Conservation (phyloP, 2,113 vertebrate genomes). For the Amblyopsis rosae region DNA sequence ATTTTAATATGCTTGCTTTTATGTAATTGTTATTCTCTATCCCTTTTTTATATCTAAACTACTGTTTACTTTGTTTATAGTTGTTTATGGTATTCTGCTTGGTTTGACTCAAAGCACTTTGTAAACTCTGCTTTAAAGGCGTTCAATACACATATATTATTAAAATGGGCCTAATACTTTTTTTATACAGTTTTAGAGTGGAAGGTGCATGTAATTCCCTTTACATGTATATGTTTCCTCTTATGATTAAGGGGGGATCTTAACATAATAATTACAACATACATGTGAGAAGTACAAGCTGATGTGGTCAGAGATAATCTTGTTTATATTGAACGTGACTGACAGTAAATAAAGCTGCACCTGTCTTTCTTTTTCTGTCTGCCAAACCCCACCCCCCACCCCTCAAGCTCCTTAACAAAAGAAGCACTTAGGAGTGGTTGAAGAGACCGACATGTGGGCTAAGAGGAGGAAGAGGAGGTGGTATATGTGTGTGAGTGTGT, state of each 20-base stretch:
- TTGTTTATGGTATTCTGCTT: too few relatives aligned
- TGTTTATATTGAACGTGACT: too few relatives aligned
- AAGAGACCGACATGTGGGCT: background rate
- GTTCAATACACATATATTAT: too few relatives aligned
- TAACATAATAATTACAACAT: constrained; percentile 15
- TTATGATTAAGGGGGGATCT: constrained; percentile 11
- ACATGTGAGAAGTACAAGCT: too few relatives aligned
- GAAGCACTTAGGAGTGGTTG: constrained; percentile 22
- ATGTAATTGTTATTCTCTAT: too few relatives aligned
- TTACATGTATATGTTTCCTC: constrained; percentile 12
- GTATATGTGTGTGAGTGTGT: background rate
- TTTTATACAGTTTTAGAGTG: constrained; percentile 8
- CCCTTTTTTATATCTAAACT: too few relatives aligned
- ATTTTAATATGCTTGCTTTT: too few relatives aligned
- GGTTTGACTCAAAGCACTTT: too few relatives aligned
- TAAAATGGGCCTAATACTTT: background rate
- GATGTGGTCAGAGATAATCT: too few relatives aligned
- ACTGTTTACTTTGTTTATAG: too few relatives aligned
- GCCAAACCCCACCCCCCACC: background rate
- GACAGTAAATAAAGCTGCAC: too few relatives aligned
- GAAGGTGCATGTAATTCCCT: constrained; percentile 25
- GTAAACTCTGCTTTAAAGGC: too few relatives aligned
- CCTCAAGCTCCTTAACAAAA: constrained; percentile 27
- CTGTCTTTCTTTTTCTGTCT: background rate
- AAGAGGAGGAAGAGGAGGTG: constrained; percentile 7